Base-by-base conservation (phyloP, 2,113 vertebrate genomes). In the Grallaria varia region DNA sequence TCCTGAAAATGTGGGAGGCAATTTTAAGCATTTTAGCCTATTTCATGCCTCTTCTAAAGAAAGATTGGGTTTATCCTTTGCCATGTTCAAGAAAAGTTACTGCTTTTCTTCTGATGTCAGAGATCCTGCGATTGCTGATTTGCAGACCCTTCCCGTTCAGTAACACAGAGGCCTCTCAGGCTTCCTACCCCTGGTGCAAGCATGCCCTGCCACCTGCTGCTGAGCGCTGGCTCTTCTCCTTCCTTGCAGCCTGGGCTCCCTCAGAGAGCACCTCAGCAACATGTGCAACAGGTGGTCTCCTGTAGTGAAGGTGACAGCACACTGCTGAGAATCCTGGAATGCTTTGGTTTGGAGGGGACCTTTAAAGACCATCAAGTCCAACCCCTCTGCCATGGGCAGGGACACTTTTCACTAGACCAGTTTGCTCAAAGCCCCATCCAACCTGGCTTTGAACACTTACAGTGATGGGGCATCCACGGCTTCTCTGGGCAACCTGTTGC, bases 201-300 rank as follows among this genome's bases (percentile, higher is more conserved):
- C 21, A 10, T 1, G 5, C 9, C 37, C n/a, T 53, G 50, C 30
- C 3, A 1, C 49, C 42, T 23, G 58, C 40, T 5, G 12, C 45
- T 59, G 33, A 27, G 11, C 0, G 0, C n/a, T 8, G 0, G 12
- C 62, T 69, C 1, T 1, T 8, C 49, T 66, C 39, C 52, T 39
- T 44, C 33, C 31, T 19, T 49, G 55, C 47, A 27, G 53, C 16
- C 53, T 22, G 71, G 45, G 17, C 47, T 90, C 24, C 53, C 24
- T 35, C 37, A 47, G 8, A 23, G 42, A 52, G 44, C 37, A 9
- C 12, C 4, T 42, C 37, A 39, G 50, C 42, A 40, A 39, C 44
- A 58, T 47, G n/a, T 30, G 55, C 44, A 30, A 56, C 60, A 39
- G 7, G 14, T 53, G 24, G 14, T 55, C 53, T 66, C 25, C 33